Percentiles rank a stretch among this genome's conserved stretches.
These are phyloP conservation scores for Todiramphus chloris DNA, from an alignment of 2,113 vertebrate species.

Conservation along the genomic window DNA sequence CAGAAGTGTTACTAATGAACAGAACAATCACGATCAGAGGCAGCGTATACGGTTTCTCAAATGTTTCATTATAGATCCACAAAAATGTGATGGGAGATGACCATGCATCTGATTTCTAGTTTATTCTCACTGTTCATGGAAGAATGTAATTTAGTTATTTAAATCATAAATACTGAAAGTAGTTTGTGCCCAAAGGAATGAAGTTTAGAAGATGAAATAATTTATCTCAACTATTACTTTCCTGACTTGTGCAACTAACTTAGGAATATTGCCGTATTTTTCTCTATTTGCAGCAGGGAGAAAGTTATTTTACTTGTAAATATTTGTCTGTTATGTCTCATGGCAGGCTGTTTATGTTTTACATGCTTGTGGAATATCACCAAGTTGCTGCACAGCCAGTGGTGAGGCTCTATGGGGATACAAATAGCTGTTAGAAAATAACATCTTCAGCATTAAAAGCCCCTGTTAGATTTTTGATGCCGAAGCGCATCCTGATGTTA, in stretches of 20 bases:
- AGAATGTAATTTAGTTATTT: constrained; percentile 19
- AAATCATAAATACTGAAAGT: not conserved
- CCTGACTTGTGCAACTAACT: not conserved
- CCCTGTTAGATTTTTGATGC: not conserved
- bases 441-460: not conserved
- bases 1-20: constrained; percentile 73
- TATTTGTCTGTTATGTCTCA: not conserved
- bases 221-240: not conserved
- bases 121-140: constrained; percentile 35
- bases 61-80: constrained; percentile 59
- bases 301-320: not conserved
- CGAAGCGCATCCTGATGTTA: rapidly evolving
- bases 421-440: not conserved
- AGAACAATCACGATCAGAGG: constrained; percentile 67
- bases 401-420: not conserved
- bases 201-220: constrained; percentile 1
- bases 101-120: constrained; percentile 59
- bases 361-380: not conserved
- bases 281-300: not conserved
- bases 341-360: not conserved
- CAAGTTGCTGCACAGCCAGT: not conserved
- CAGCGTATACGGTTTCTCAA: constrained; percentile 40
- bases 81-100: constrained; percentile 44
- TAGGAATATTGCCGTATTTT: not conserved
- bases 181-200: not conserved